Conservation (phyloP, 2,888 invertebrate species). For the Octodonta nipae region DNA sequence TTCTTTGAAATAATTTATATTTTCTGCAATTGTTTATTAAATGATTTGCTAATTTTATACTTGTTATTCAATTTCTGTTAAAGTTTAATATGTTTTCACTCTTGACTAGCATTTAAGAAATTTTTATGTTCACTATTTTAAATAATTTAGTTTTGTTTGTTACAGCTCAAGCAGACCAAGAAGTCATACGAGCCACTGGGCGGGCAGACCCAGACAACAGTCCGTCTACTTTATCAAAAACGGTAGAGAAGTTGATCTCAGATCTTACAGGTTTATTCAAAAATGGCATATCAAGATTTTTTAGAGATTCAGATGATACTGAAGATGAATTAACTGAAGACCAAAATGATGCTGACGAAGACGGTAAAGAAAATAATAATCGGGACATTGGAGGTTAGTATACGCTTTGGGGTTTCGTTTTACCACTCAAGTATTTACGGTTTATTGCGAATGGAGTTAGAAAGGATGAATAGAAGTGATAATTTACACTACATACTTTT, state of each 20-base stretch:
- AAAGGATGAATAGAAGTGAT: too few species aligned
- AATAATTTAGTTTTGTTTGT: constrained; percentile 13
- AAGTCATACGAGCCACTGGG: constrained; percentile 18
- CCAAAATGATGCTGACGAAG: constrained; percentile 15
- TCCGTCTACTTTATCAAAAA: constrained; percentile 26
- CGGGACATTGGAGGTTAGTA: constrained; percentile 17
- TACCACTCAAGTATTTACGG: too few species aligned
- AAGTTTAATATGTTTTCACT: too few species aligned
- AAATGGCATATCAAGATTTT: constrained; percentile 26
- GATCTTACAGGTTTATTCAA: constrained; percentile 28
- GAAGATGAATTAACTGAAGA: constrained; percentile 19
- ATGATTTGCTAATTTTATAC: too few species aligned
- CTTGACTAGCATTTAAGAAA: too few species aligned
- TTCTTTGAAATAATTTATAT: too few species aligned
- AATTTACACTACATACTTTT: too few species aligned
- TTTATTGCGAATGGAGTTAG: too few species aligned
- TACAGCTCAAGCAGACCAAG: constrained; percentile 29
- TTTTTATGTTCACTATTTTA: too few species aligned
- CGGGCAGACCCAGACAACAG: constrained; percentile 17
- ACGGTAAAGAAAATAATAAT: constrained; percentile 9
- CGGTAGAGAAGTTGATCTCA: constrained; percentile 25
- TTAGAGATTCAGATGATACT: constrained; percentile 24
- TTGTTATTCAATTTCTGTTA: too few species aligned
- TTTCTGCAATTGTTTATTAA: too few species aligned
- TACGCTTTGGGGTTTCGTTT: constrained; percentile 1